Base-by-base conservation (phyloP, 2,113 vertebrate species). In the Burhinus oedicnemus region DNA sequence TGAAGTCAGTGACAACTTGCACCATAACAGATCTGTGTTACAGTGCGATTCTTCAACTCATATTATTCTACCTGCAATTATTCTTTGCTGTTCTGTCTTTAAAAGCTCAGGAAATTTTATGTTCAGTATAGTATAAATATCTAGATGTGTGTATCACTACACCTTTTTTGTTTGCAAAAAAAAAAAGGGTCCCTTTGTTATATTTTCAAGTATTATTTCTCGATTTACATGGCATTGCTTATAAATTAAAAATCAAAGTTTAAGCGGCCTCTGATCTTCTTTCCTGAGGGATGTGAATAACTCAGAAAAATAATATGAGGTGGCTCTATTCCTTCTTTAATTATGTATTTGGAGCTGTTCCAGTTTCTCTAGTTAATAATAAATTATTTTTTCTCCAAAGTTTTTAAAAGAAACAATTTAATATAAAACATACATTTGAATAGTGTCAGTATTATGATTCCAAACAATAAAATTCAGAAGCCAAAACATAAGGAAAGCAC, bases 161-260 rank as follows among this genome's bases (percentile, higher is more conserved):
- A 71, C 4, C 27, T 78, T 88, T 76, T 80, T 74, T 26, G 32
- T 77, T 80, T 62, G 62, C 1, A 5, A 23, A 17, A 42, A 42
- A 49, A 82, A n/a, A 66, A 91, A 52, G 4, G 6, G 18, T 30
- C 30, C 75, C 66, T 95, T 72, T 71, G 47, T 75, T 92, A 71
- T 69, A 82, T 75, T 97, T 92, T 82, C 52, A 91, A 87, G n/a
- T 69, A 76, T 84, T 84, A 89, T 92, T 96, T 91, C 81, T 92
- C 90, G 36, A 93, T 92, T 93, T 89, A 93, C 34, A 79, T 10
- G 25, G 40, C 54, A 72, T 26, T 61, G 81, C 83, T 95, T 91
- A 96, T 97, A 92, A 97, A 97, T 97, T 91, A 97, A 92, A 95
- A 97, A 96, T 97, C 95, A 96, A 97, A 96, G 89, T 89, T 91